These are phyloP conservation scores for Andrena flavipes DNA, from an alignment of 2,888 invertebrate genomes.

Conservation along the genomic window DNA sequence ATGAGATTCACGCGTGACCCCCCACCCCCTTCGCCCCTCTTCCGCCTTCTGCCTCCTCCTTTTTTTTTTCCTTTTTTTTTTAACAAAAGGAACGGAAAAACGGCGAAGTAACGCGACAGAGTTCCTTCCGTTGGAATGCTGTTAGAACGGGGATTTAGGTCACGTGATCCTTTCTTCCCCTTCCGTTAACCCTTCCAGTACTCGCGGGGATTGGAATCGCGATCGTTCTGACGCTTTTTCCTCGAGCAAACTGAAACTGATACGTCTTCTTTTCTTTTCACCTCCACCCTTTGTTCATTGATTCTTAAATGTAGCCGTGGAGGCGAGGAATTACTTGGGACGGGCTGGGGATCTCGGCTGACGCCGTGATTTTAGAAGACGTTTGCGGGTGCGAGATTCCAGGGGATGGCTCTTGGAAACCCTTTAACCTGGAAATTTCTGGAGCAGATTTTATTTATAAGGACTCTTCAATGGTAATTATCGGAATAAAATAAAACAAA, in stretches of 20 bases:
- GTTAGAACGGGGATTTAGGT: constrained; percentile 45
- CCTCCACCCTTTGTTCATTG: background rate
- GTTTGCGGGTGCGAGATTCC: no score
- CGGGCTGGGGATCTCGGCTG: no score
- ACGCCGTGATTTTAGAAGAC: no score
- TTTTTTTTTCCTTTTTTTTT: background rate
- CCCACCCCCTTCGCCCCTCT: background rate
- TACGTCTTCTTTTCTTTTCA: background rate
- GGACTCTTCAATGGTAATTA: no score
- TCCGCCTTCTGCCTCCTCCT: background rate
- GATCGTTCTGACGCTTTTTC: constrained; percentile 16
- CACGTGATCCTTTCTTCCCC: constrained; percentile 36
- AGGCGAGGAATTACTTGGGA: no score
- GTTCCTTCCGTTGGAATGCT: constrained; percentile 16
- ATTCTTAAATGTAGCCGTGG: background rate
- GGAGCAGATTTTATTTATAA: no score
- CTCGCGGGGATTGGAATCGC: constrained; percentile 26
- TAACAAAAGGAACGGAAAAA: constrained; percentile 14
- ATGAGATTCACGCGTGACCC: constrained; percentile 51
- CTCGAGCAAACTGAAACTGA: constrained; percentile 16
- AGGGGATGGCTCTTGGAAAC: no score
- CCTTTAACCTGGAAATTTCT: no score
- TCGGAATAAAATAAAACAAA: no score
- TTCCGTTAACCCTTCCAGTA: constrained; percentile 20
- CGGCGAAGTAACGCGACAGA: constrained; percentile 9